Percentiles rank a stretch among this genome's conserved stretches.
Conservation (phyloP, 2,113 vertebrate genomes). For the Nothobranchius furzeri region DNA sequence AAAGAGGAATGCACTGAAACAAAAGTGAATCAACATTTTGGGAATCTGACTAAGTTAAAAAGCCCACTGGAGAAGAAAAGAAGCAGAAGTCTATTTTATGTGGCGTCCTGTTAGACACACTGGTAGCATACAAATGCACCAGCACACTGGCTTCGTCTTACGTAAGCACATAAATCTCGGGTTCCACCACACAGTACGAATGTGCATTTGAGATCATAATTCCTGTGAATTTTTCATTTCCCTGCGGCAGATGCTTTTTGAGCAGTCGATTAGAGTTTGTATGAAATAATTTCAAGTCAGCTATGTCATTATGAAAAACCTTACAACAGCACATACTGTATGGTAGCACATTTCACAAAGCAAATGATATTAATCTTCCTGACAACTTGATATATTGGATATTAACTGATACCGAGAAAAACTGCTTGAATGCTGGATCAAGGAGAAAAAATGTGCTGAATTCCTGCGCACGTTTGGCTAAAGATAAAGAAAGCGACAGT, state of each 20-base stretch:
- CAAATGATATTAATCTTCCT: slow-evolving; percentile 65
- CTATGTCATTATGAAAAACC: slow-evolving; percentile 46
- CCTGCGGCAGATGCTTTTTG: slow-evolving; percentile 20
- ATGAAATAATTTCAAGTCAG: slow-evolving; percentile 51
- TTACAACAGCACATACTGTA: slow-evolving; percentile 31
- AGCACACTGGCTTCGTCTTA: background rate
- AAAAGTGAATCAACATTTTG: background rate
- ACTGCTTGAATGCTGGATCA: slow-evolving; percentile 39
- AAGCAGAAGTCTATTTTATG: background rate
- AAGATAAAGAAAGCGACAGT: slow-evolving; percentile 59
- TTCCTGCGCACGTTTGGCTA: slow-evolving; percentile 59
- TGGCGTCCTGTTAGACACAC: background rate
- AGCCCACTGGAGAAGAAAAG: background rate
- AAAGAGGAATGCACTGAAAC: slow-evolving; percentile 14
- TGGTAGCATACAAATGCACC: slow-evolving; percentile 2
- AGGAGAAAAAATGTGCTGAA: slow-evolving; percentile 58
- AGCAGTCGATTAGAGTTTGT: slow-evolving; percentile 46
- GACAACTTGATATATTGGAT: slow-evolving; percentile 58
- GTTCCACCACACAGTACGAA: slow-evolving; percentile 18
- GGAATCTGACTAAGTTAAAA: slow-evolving; percentile 10
- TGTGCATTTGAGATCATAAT: slow-evolving; percentile 20
- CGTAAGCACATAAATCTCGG: slow-evolving; percentile 13
- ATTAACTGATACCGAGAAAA: slow-evolving; percentile 36
- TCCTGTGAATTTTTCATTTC: slow-evolving; percentile 40
- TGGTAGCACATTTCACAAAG: slow-evolving; percentile 31